Base-by-base conservation (phyloP, 2,113 vertebrate species). In the Marmota flaviventris region DNA sequence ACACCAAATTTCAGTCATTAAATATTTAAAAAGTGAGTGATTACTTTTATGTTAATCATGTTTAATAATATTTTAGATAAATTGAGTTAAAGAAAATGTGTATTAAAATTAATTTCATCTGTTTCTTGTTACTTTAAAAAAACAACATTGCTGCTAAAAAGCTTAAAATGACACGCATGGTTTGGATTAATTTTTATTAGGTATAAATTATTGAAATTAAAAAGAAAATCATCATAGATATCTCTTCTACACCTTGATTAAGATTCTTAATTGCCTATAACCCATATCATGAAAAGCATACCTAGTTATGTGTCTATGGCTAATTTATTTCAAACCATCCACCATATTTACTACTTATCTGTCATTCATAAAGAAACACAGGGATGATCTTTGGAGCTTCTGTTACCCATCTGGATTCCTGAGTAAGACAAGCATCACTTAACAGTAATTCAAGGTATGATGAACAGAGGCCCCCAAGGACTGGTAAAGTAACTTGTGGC, bases 1-100 rank as follows among this genome's bases (percentile, higher is more conserved):
- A 84, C 27, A 51, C 37, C 37, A 75, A 13, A 37, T n/a, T 94
- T 75, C 48, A 85, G 20, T 61, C 27, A 48, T 79, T 25, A 48
- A 67, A 73, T 42, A 32, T 78, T 37, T 34, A 14, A 69, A 87
- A 48, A 8, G 1, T 10, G 24, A 27, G 51, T 61, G 29, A 73
- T 73, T 88, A 58, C 58, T 77, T 48, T 72, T 84, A 82, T 82
- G n/a, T 51, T 76, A 22, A 70, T 76, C 39, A 37, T 4, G 39
- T 73, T 93, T 96, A 13, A 58, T 34, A 70, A 48, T 82, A 91
- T 63, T 73, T 85, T 79, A 8, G 17, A 61, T 12, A 94, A 72
- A n/a, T 42, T 37, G 1, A 2, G 29, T 76, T 88, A 91, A 94
- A 87, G 53, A 76, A 61, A 81, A 94, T 37, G 32, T 67, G 42